Conservation (phyloP, 2,888 invertebrate genomes). For the Agrotis clavis region DNA sequence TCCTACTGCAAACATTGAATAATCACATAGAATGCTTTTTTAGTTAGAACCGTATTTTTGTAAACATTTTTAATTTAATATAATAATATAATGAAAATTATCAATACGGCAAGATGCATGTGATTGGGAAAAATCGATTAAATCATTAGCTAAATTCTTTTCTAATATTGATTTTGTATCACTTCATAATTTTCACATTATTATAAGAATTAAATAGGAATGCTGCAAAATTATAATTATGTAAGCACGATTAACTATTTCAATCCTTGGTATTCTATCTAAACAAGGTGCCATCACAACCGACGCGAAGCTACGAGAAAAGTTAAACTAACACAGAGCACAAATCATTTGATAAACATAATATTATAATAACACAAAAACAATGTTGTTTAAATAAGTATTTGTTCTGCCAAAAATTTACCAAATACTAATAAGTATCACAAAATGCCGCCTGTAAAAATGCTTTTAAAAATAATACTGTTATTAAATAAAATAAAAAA, state of each 20-base stretch:
- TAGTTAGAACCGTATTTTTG: slow-evolving; percentile 25
- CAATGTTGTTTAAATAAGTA: slow-evolving; percentile 32
- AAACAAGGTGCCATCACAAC: slow-evolving; percentile 66
- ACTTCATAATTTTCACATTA: not conserved
- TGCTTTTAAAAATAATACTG: slow-evolving; percentile 82
- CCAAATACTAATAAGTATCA: slow-evolving; percentile 71
- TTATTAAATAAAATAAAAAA: slow-evolving; percentile 69
- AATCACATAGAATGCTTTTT: slow-evolving; percentile 41
- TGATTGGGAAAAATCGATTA: slow-evolving; percentile 6
- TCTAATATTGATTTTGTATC: slow-evolving; percentile 5
- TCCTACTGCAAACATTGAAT: slow-evolving; percentile 50
- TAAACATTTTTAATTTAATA: slow-evolving; percentile 10
- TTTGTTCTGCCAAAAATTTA: slow-evolving; percentile 58
- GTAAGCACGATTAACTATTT: slow-evolving; percentile 21
- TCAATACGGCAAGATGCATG: slow-evolving; percentile 34
- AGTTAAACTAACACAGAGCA: slow-evolving; percentile 29
- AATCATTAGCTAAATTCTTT: slow-evolving; percentile 5
- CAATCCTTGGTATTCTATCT: slow-evolving; percentile 48
- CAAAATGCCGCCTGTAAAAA: slow-evolving; percentile 77
- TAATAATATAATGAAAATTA: slow-evolving; percentile 1
- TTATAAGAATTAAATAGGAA: not conserved
- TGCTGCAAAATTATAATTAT: slow-evolving; percentile 24
- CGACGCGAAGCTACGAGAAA: slow-evolving; percentile 45
- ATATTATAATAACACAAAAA: slow-evolving; percentile 31
- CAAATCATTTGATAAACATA: slow-evolving; percentile 43